phyloP scores from a whole-genome alignment of 2,113 vertebrate genomes.

The Pampusana beccarii region DNA sequence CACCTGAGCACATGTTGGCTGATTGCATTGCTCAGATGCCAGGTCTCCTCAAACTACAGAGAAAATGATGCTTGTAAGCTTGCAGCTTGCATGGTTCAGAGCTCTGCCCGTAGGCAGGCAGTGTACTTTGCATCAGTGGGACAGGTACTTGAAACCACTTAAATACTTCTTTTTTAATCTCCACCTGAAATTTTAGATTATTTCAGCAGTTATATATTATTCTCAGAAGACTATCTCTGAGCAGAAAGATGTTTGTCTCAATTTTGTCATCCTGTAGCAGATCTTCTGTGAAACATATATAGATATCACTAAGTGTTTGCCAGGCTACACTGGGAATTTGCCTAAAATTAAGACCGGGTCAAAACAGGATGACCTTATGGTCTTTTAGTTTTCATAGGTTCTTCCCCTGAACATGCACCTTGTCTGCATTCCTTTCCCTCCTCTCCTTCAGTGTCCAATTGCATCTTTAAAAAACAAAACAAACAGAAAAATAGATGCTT shows the following conservation, averaged over 20 bases:
- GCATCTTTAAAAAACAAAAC: neutral
- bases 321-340: neutral
- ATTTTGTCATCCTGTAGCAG: neutral
- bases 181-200: neutral
- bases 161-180: neutral
- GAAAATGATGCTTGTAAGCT: neutral
- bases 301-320: neutral
- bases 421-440: neutral
- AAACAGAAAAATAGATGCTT: neutral
- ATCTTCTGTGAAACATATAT: neutral
- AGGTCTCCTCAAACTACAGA: neutral
- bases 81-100: neutral
- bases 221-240: neutral
- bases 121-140: neutral
- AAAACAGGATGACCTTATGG: neutral
- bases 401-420: neutral
- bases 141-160: neutral
- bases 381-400: neutral
- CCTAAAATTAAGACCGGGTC: neutral
- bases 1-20: neutral
- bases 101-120: neutral
- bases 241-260: neutral
- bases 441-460: neutral
- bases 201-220: neutral
- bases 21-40: neutral